Percentiles rank a stretch among this genome's conserved stretches.
phyloP scores from a whole-genome alignment of 2,888 invertebrate species.

The Hyalella azteca region DNA sequence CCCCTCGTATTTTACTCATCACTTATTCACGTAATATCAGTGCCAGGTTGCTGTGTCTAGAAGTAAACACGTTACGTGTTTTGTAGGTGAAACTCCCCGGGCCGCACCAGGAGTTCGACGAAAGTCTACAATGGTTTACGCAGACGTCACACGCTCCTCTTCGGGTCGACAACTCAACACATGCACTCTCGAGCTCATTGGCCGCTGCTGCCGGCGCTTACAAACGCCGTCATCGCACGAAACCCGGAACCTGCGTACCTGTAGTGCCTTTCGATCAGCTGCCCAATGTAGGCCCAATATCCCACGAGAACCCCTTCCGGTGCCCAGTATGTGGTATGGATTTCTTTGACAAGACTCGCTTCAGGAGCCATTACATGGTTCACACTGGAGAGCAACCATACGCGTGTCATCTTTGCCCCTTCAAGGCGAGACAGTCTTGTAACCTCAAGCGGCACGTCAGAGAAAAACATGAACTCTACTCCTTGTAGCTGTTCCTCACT shows the following conservation, averaged over 20 bases:
- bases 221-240: slow-evolving; percentile 7
- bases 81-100: background rate
- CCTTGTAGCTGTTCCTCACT: background rate
- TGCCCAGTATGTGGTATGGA: slow-evolving; percentile 46
- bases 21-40: too few relatives aligned
- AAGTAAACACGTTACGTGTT: slow-evolving; percentile 21
- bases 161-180: background rate
- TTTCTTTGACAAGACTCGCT: slow-evolving; percentile 54
- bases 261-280: slow-evolving; percentile 30
- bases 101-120: background rate
- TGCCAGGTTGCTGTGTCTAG: too few relatives aligned
- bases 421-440: slow-evolving; percentile 49
- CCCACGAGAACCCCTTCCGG: slow-evolving; percentile 18
- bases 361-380: slow-evolving; percentile 49
- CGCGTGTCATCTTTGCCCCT: slow-evolving; percentile 46
- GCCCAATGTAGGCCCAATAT: slow-evolving; percentile 22
- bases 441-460: slow-evolving; percentile 43
- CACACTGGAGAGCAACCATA: slow-evolving; percentile 56
- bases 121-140: slow-evolving; percentile 4
- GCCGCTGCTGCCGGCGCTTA: background rate
- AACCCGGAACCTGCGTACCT: slow-evolving; percentile 16
- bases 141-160: background rate
- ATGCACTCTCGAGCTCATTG: background rate
- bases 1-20: too few relatives aligned
- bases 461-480: slow-evolving; percentile 7